phyloP scores from a whole-genome alignment of 2,888 invertebrate species.

The Chironomus riparius region DNA sequence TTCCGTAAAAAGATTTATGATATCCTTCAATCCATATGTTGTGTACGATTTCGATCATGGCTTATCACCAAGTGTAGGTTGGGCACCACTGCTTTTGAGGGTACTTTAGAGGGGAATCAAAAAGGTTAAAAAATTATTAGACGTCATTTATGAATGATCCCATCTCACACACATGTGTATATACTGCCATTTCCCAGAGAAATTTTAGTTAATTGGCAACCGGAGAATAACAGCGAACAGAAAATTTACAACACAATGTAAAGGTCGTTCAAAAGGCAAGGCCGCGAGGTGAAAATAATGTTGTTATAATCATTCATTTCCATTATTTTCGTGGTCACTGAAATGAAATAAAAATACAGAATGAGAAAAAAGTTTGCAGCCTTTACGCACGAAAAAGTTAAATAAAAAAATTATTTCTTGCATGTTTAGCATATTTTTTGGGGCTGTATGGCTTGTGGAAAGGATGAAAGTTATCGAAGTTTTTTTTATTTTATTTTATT shows the following conservation, averaged over 20 bases:
- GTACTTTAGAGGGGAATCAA: too few species aligned
- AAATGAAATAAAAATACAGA: neutral
- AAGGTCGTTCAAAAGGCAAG: slow-evolving; percentile 2
- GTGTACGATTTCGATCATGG: too few species aligned
- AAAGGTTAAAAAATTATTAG: too few species aligned
- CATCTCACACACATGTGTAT: too few species aligned
- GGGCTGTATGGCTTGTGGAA: neutral
- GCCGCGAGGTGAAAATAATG: slow-evolving; percentile 13
- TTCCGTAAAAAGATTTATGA: too few species aligned
- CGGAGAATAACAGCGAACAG: neutral
- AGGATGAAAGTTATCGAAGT: neutral
- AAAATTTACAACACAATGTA: neutral
- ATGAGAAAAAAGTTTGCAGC: too few species aligned
- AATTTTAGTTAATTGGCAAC: neutral
- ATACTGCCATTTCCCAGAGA: too few species aligned
- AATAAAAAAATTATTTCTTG: neutral
- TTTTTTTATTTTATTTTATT: neutral
- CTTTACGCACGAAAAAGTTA: neutral
- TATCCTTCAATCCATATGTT: too few species aligned
- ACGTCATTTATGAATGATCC: too few species aligned
- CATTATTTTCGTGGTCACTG: neutral
- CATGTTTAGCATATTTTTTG: neutral
- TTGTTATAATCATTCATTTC: neutral
- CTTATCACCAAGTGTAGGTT: too few species aligned
- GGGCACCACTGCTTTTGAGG: too few species aligned